Conservation (phyloP, 2,888 invertebrate species). For the Anaspis maculata region DNA sequence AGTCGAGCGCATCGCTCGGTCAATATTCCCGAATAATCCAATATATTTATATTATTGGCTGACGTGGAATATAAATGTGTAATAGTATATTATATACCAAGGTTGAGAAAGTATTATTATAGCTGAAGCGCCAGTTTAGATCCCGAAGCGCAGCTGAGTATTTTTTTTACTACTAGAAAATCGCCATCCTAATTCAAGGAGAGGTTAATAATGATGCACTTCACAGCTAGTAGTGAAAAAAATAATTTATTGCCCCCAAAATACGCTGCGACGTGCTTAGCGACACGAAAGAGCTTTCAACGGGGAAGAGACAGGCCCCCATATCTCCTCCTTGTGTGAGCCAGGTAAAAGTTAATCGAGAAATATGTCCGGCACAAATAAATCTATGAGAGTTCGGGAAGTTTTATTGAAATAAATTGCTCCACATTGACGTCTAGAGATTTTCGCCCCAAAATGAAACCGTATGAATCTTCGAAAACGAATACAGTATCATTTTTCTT, state of each 20-base stretch:
- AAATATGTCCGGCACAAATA: constrained; percentile 24
- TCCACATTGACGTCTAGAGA: constrained; percentile 8
- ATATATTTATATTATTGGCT: constrained; percentile 16
- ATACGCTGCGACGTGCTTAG: constrained; percentile 14
- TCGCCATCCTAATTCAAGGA: too few species aligned
- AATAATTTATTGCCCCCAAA: constrained; percentile 3
- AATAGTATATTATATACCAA: too few species aligned
- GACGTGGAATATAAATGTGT: constrained; percentile 13
- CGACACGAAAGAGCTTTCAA: constrained; percentile 21
- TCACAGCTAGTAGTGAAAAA: too few species aligned
- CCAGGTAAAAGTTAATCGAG: constrained; percentile 21
- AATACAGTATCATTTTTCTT: too few species aligned
- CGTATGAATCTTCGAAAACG: too few species aligned
- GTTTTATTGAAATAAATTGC: constrained; percentile 23
- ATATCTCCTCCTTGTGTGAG: too few species aligned
- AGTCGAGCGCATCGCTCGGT: too few species aligned
- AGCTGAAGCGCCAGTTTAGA: too few species aligned
- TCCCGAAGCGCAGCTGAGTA: too few species aligned
- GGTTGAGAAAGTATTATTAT: too few species aligned
- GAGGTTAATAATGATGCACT: too few species aligned
- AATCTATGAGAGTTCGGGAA: constrained; percentile 21
- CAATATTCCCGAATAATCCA: constrained; percentile 7
- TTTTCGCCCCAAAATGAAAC: constrained; percentile 8
- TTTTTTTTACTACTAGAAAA: too few species aligned
- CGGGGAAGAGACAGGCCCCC: constrained; percentile 15